Base-by-base conservation (phyloP, 2,797 vertebrate genomes). In the Melanotaenia trifasciata region DNA sequence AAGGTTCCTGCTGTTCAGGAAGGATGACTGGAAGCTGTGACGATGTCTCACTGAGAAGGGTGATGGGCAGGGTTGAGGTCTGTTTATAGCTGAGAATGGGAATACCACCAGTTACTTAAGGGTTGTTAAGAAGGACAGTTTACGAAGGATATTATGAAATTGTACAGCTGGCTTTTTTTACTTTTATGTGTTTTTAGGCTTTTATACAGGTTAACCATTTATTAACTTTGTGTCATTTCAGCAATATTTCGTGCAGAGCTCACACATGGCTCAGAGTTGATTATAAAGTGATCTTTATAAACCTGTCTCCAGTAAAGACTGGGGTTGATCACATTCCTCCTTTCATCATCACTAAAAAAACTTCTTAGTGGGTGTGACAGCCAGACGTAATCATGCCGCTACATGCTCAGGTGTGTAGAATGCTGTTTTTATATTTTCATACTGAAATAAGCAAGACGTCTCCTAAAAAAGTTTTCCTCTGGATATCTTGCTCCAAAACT, bases 1-100 rank as follows among this genome's bases (percentile, higher is more conserved):
- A 75, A 82, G 33, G 4, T 79, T 77, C 88, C 89, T 32, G 64
- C 77, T 81, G 90, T 62, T 78, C 86, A 87, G 85, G 87, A 87
- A 82, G 80, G 77, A 60, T 50, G 58, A 51, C 72, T 80, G 74
- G 78, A 76, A 84, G 84, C 91, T 79, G 80, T 72, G 75, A 69
- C 30, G 78, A 72, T 58, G 73, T 84, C 88, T 84, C 60, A 69
- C 79, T 84, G 80, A 74, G 87, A 74, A 38, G 72, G 59, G 24
- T 63, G 72, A 45, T 43, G 66, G 30, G 70, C 30, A 67, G 53
- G 68, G 67, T 36, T 51, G 59, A 72, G 32, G 65, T 50, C 61
- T 69, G 47, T 72, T 13, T 36, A 33, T 33, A 60, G 47, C 56
- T 65, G 33, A 50, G 16, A 76, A 57, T 58, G 56, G 26, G 88